phyloP scores from a whole-genome alignment of 2,797 vertebrate genomes.

The Hydrocynus forskahlii region DNA sequence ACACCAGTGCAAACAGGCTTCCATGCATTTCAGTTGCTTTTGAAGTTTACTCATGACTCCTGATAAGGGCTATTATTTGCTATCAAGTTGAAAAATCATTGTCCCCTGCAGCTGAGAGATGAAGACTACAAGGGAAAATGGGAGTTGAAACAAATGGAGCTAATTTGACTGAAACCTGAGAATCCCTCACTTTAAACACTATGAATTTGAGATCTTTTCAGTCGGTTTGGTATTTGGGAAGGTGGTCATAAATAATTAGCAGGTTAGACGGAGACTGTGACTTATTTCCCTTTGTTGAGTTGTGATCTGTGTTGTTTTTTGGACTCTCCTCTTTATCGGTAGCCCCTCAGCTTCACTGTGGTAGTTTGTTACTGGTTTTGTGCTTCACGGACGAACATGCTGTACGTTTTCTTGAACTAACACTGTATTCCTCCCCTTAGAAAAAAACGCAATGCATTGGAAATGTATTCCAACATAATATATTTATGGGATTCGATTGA shows the following conservation, averaged over 20 bases:
- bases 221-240: not conserved
- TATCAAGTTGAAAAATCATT: not conserved
- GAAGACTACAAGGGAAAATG: not conserved
- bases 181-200: constrained; percentile 31
- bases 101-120: constrained; percentile 1
- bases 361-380: not conserved
- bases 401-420: not conserved
- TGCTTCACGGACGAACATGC: not conserved
- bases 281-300: not conserved
- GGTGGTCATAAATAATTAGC: constrained; percentile 14
- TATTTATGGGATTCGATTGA: not conserved
- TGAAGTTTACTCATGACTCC: constrained; percentile 21
- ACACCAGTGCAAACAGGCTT: constrained; percentile 7
- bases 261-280: not conserved
- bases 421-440: not conserved
- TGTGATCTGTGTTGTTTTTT: constrained; percentile 17
- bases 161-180: constrained; percentile 7
- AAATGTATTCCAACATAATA: not conserved
- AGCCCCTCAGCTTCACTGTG: not conserved
- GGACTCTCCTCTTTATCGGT: not conserved
- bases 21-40: not conserved
- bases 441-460: not conserved
- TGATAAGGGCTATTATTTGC: not conserved
- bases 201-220: constrained; percentile 6
- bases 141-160: not conserved